Percentiles rank a stretch among this genome's conserved stretches.
phyloP scores from a whole-genome alignment of 2,797 vertebrate genomes.

The Periparus ater region DNA sequence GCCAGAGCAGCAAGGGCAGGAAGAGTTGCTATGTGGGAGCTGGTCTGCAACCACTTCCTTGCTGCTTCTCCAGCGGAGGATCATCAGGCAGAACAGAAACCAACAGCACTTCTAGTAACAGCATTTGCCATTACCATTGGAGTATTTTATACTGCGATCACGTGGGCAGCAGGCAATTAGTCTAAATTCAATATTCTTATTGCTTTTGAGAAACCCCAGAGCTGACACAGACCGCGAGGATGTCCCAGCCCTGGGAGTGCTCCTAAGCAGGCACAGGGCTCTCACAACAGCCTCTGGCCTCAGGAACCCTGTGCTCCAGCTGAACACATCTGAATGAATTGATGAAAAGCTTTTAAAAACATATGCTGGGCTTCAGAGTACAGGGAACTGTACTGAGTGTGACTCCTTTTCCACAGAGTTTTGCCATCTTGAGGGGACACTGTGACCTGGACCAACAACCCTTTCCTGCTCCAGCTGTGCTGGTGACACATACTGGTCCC shows the following conservation, averaged over 20 bases:
- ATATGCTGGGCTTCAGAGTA: not conserved
- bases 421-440: not conserved
- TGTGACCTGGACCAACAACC: not conserved
- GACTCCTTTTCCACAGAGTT: not conserved
- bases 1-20: accelerated
- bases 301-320: accelerated
- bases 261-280: not conserved
- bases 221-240: accelerated
- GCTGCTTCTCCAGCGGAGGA: accelerated
- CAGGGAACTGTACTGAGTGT: accelerated
- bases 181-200: not conserved
- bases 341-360: not conserved
- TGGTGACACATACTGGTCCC: not conserved
- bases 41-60: not conserved
- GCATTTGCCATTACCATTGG: not conserved
- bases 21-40: not conserved
- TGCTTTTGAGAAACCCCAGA: not conserved
- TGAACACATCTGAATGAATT: not conserved
- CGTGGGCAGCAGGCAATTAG: not conserved
- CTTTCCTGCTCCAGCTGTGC: accelerated
- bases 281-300: not conserved
- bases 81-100: not conserved
- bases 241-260: not conserved
- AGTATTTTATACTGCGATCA: not conserved
- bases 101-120: not conserved